These are phyloP conservation scores for Galerucella calmariensis DNA, from an alignment of 2,888 invertebrate species.

Conservation along the genomic window DNA sequence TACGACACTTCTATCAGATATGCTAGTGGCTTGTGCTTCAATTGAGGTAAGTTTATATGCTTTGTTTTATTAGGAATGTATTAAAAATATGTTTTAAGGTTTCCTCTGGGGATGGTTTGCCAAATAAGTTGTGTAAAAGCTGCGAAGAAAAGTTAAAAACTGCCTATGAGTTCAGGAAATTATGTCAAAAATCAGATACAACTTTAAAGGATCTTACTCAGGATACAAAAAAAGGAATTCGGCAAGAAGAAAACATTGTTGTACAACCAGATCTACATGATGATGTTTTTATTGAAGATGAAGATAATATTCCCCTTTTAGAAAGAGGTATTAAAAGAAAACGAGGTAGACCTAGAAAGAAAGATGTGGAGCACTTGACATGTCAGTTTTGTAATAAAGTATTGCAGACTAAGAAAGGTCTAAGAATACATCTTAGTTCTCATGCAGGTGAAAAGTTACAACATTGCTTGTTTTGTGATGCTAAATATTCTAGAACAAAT, in stretches of 20 bases:
- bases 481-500: constrained; percentile 59
- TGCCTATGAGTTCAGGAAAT: constrained; percentile 62
- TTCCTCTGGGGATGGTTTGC: constrained; percentile 60
- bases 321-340: constrained; percentile 45
- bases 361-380: constrained; percentile 48
- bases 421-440: constrained; percentile 57
- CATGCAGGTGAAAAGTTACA: constrained; percentile 61
- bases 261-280: constrained; percentile 54
- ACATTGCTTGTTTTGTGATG: constrained; percentile 59
- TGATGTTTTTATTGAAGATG: constrained; percentile 50
- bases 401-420: constrained; percentile 57
- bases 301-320: constrained; percentile 51
- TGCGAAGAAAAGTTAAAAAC: constrained; percentile 61
- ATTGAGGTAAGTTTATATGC: constrained; percentile 58
- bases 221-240: constrained; percentile 36
- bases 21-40: constrained; percentile 63
- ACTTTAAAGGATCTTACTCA: constrained; percentile 56
- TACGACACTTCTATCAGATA: constrained; percentile 60
- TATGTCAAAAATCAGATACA: constrained; percentile 62
- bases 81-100: constrained; percentile 52
- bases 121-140: constrained; percentile 58
- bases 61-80: constrained; percentile 20
- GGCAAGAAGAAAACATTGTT: constrained; percentile 53
- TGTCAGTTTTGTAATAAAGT: constrained; percentile 60
- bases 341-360: constrained; percentile 46